phyloP scores from a whole-genome alignment of 2,797 vertebrate genomes.

The Aselliscus stoliczkanus region DNA sequence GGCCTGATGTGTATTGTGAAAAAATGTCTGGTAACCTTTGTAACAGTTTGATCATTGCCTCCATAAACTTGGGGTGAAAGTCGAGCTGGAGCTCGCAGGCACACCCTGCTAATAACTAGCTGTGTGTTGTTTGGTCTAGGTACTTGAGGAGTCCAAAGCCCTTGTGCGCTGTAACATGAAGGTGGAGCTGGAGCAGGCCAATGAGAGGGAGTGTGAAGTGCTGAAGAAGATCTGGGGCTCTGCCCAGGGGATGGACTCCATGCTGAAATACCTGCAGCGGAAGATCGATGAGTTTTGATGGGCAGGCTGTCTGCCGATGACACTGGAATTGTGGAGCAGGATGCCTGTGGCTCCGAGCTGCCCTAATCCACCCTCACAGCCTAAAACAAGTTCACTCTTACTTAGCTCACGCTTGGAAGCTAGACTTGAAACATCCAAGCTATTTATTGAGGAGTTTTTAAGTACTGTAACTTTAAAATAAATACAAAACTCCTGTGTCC shows the following conservation, averaged over 20 bases:
- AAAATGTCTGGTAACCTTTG: neutral
- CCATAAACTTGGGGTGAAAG: fast-evolving
- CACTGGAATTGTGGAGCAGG: conserved; percentile 77
- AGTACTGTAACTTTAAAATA: conserved; percentile 85
- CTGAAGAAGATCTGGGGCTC: conserved; percentile 97
- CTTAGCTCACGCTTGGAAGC: conserved; percentile 67
- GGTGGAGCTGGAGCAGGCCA: conserved; percentile 92
- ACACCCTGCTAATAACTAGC: neutral
- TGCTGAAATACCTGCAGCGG: conserved; percentile 94
- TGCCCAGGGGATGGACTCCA: conserved; percentile 95
- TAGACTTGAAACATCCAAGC: conserved; percentile 62
- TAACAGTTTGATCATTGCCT: too few species aligned
- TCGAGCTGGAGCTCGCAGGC: fast-evolving
- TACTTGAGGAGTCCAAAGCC: conserved; percentile 96
- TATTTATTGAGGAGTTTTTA: conserved; percentile 79
- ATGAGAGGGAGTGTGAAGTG: conserved; percentile 96
- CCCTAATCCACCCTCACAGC: conserved; percentile 54
- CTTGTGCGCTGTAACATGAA: conserved; percentile 92
- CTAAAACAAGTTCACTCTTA: conserved; percentile 52
- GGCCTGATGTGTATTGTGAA: neutral
- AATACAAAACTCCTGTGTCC: conserved; percentile 81
- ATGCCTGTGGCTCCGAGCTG: conserved; percentile 56
- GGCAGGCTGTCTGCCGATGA: conserved; percentile 18
- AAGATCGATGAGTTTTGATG: conserved; percentile 90
- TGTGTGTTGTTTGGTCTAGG: conserved; percentile 79